Evolutionary conservation across 2,888 invertebrate genomes (phyloP).

Genomic region (Eudasyphora cyanicolor): DNA sequence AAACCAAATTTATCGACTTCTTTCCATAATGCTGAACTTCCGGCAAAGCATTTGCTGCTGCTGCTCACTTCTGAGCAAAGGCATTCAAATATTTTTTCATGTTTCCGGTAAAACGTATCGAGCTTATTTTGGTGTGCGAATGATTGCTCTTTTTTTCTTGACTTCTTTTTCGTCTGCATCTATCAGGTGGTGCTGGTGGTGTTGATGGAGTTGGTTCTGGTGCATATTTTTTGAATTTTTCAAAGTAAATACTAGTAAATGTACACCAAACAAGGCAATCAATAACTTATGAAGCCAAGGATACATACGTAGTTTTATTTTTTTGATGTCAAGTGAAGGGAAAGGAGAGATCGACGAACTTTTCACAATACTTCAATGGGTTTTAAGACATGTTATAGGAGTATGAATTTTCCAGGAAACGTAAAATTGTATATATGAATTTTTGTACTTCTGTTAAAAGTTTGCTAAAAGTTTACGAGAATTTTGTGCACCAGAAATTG

Average conservation of each 20-base stretch:
- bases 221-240: background rate
- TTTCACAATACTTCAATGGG: no score
- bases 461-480: no score
- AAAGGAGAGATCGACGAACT: background rate
- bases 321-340: no score
- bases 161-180: background rate
- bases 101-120: constrained; percentile 7
- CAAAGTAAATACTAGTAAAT: background rate
- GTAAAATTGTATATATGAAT: no score
- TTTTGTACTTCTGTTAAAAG: no score
- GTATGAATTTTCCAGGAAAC: no score
- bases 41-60: constrained; percentile 22
- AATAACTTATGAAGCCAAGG: background rate
- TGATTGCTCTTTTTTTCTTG: background rate
- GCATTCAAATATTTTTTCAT: constrained; percentile 7
- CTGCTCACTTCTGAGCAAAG: background rate
- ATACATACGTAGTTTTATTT: background rate
- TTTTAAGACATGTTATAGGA: no score
- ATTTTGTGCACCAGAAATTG: no score
- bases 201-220: background rate
- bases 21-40: constrained; percentile 47
- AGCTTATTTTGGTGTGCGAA: background rate
- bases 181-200: background rate
- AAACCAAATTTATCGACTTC: constrained; percentile 33
- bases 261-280: background rate